These are phyloP conservation scores for Pangasianodon gigas DNA, from an alignment of 2,113 vertebrate genomes.

Conservation along the genomic window DNA sequence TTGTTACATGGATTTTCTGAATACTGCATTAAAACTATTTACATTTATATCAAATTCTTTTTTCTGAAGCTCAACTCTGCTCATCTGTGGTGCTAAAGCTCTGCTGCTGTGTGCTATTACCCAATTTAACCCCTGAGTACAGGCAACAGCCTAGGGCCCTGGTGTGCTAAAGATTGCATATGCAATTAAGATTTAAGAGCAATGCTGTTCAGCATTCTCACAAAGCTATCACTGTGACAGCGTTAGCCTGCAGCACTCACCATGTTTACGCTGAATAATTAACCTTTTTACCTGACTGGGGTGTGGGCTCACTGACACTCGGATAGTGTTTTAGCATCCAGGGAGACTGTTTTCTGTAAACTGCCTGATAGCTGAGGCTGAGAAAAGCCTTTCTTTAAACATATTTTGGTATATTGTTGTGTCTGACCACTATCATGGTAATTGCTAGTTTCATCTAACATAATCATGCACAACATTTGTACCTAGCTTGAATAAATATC, in stretches of 20 bases:
- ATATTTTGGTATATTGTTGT: background rate
- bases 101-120: background rate
- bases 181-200: background rate
- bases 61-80: background rate
- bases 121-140: background rate
- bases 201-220: constrained; percentile 2
- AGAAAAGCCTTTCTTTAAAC: background rate
- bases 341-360: background rate
- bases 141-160: background rate
- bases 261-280: background rate
- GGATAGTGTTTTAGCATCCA: background rate
- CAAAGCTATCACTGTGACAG: constrained; percentile 3
- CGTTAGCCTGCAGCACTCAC: background rate
- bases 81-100: background rate
- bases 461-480: too few relatives aligned
- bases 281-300: constrained; percentile 12
- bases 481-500: too few relatives aligned
- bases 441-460: background rate
- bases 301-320: background rate
- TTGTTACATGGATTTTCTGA: background rate
- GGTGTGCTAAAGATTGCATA: background rate
- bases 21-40: background rate
- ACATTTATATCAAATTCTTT: background rate
- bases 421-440: background rate
- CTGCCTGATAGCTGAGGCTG: background rate